Conservation (phyloP, 2,113 vertebrate genomes). For the Tenebrosternarchus preto region DNA sequence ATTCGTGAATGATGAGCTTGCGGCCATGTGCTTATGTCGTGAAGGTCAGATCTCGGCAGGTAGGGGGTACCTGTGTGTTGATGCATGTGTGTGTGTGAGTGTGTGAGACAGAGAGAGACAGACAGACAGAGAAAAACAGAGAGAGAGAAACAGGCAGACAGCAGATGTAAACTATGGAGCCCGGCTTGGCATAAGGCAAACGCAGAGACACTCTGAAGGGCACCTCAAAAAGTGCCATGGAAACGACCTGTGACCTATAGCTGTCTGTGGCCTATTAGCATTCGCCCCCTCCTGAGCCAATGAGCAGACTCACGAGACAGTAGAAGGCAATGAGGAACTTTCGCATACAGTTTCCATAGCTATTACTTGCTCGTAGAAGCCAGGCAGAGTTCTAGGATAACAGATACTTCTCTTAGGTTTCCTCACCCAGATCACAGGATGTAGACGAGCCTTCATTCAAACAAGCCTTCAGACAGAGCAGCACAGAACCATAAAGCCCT, state of each 20-base stretch:
- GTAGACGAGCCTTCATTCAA: no score
- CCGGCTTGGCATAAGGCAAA: conserved; percentile 49
- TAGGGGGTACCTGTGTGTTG: background rate
- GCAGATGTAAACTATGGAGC: conserved; percentile 41
- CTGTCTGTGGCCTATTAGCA: conserved; percentile 33
- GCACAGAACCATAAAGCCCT: no score
- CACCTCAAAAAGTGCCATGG: conserved; percentile 34
- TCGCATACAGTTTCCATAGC: conserved; percentile 15
- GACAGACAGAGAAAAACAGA: conserved; percentile 24
- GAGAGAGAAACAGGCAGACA: conserved; percentile 51
- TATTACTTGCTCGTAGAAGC: background rate
- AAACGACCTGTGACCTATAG: conserved; percentile 29
- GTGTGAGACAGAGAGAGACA: conserved; percentile 4
- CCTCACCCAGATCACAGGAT: no score
- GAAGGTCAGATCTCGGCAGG: conserved; percentile 18
- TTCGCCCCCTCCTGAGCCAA: conserved; percentile 17
- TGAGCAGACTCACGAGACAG: conserved; percentile 9
- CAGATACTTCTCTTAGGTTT: no score
- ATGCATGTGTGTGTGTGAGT: conserved; percentile 5
- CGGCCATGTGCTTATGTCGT: conserved; percentile 14
- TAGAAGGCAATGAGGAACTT: background rate
- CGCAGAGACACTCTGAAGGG: conserved; percentile 32
- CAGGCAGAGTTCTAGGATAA: background rate
- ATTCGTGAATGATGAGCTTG: background rate
- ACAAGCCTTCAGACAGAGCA: no score